These are phyloP conservation scores for Zosterops hypoxanthus DNA, from an alignment of 2,113 vertebrate species.

Conservation along the genomic window DNA sequence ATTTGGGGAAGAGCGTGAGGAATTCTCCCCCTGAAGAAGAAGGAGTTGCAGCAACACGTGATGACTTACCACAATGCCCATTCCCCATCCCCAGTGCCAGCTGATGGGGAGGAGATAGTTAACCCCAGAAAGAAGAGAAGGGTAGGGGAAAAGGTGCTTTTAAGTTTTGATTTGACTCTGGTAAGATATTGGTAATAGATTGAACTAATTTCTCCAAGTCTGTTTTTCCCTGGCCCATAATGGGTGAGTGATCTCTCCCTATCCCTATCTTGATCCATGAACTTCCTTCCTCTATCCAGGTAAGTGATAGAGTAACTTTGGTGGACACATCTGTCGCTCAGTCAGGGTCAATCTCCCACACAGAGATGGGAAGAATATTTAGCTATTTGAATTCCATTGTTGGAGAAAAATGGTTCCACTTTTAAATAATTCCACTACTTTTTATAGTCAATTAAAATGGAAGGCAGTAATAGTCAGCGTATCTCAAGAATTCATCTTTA, in stretches of 20 bases:
- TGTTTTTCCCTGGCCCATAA: background rate
- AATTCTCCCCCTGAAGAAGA: background rate
- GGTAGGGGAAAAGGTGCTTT: background rate
- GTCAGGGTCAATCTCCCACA: background rate
- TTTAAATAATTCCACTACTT: background rate
- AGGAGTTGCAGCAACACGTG: background rate
- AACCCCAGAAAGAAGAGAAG: background rate
- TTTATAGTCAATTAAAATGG: conserved; percentile 9
- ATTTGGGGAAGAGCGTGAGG: background rate
- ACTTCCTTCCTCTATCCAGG: background rate
- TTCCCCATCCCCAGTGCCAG: no score
- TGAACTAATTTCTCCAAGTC: background rate
- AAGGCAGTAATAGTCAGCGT: background rate
- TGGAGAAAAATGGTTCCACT: background rate
- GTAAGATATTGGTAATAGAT: background rate
- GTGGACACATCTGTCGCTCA: background rate
- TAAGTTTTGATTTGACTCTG: background rate
- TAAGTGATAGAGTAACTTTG: background rate
- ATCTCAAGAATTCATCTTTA: background rate
- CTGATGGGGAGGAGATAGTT: background rate
- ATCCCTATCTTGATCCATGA: fast-evolving
- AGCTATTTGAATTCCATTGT: background rate
- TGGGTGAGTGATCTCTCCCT: background rate
- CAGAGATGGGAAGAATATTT: background rate
- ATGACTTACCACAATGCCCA: background rate